A percentile compares a stretch with the other conserved stretches of the same genome.
Evolutionary conservation across 2,113 vertebrate species (phyloP).

Genomic region (Fregata magnificens): DNA sequence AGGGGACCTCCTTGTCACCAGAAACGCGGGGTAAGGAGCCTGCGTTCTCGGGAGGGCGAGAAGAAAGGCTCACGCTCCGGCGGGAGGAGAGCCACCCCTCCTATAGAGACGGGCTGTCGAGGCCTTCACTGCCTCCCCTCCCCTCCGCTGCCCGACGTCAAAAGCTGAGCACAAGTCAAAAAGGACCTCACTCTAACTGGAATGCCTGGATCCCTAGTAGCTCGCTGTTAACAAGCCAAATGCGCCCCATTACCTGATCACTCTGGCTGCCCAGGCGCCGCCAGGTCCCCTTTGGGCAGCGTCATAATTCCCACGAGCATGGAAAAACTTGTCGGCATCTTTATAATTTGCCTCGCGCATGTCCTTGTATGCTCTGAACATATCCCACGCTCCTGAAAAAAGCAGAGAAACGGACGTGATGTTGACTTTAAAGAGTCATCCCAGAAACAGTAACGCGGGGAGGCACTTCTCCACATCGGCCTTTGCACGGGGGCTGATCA

Average conservation of each 20-base stretch:
- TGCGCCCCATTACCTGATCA: slow-evolving; percentile 15
- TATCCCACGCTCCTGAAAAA: slow-evolving; percentile 15
- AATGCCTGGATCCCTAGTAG: not conserved
- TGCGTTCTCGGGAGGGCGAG: not conserved
- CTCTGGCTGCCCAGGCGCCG: slow-evolving; percentile 7
- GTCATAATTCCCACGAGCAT: slow-evolving; percentile 56
- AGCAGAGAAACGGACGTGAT: not conserved
- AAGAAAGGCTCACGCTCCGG: fast-evolving
- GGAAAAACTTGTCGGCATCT: slow-evolving; percentile 50
- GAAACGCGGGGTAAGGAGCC: not conserved
- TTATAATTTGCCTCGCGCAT: slow-evolving; percentile 20
- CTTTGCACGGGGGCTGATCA: not conserved
- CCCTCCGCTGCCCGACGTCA: not conserved
- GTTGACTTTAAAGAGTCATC: not conserved
- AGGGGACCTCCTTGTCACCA: not conserved
- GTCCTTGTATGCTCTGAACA: not conserved
- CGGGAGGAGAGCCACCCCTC: not conserved
- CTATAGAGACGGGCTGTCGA: fast-evolving
- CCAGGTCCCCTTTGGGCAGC: slow-evolving; percentile 50
- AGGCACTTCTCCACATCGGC: not conserved
- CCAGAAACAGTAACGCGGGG: not conserved
- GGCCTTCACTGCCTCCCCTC: not conserved
- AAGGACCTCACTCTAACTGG: not conserved
- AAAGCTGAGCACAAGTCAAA: not conserved
- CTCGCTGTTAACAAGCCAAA: not conserved